These are phyloP conservation scores for Masnerella sp. DNA, from an alignment of 2,888 invertebrate species.

Conservation along the genomic window DNA sequence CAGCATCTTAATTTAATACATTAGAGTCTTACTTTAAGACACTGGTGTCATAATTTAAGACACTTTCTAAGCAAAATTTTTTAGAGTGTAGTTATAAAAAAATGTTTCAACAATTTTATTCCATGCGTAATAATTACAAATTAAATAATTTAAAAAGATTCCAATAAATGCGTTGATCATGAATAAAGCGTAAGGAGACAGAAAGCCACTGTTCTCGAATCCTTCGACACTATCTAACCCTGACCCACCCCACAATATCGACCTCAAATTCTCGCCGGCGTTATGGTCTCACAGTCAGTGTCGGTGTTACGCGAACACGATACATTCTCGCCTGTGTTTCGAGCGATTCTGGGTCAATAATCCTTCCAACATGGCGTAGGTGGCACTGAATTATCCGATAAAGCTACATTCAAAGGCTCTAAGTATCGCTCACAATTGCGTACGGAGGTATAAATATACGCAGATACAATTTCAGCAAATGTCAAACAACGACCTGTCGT, in stretches of 20 bases:
- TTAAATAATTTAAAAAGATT: background rate
- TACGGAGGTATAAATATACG: conserved; percentile 40
- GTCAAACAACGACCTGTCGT: conserved; percentile 19
- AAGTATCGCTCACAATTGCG: conserved; percentile 43
- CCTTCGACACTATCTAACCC: conserved; percentile 59
- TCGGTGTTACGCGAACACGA: conserved; percentile 42
- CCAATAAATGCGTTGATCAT: background rate
- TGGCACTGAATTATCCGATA: conserved; percentile 56
- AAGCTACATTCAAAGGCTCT: conserved; percentile 33
- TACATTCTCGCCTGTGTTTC: conserved; percentile 50
- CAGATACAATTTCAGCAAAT: conserved; percentile 22
- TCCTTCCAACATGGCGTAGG: conserved; percentile 55
- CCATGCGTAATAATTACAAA: too few species aligned
- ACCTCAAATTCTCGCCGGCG: conserved; percentile 55
- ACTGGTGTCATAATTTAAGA: too few species aligned
- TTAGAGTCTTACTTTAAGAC: too few species aligned
- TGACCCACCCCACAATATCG: conserved; percentile 64
- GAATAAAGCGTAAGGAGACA: conserved; percentile 29
- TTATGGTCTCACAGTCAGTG: conserved; percentile 34
- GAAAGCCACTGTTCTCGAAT: conserved; percentile 33
- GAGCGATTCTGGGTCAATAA: conserved; percentile 60
- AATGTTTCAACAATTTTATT: too few species aligned
- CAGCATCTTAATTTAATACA: too few species aligned
- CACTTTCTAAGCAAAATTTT: too few species aligned
- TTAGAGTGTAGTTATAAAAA: too few species aligned